Conservation (phyloP, 2,888 invertebrate species). For the Neria commutata region DNA sequence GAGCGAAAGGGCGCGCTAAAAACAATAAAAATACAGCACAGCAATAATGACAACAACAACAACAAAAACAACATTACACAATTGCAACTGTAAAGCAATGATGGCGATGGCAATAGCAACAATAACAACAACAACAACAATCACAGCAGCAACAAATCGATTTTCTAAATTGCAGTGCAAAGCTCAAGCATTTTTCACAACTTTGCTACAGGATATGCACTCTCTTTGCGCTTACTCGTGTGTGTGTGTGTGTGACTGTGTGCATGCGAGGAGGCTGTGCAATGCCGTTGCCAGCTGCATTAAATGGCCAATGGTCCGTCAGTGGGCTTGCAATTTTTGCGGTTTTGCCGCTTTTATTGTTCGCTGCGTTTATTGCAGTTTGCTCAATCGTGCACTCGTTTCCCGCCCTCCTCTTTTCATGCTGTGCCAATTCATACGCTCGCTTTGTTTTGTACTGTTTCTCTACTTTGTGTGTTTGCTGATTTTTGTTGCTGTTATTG, state of each 20-base stretch:
- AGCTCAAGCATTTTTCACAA: conserved; percentile 21
- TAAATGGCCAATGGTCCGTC: not conserved
- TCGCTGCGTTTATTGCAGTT: conserved; percentile 4
- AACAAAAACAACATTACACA: conserved; percentile 4
- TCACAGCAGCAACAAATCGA: conserved; percentile 42
- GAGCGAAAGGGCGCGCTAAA: conserved; percentile 10
- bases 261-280: no score
- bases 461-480: not conserved
- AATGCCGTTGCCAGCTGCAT: no score
- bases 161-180: conserved; percentile 52
- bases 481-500: not conserved
- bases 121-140: conserved; percentile 16
- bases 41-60: not conserved
- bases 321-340: conserved; percentile 2
- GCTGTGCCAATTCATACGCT: no score
- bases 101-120: conserved; percentile 23
- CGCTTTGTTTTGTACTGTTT: not conserved
- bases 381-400: no score
- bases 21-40: conserved; percentile 6
- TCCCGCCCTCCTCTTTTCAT: no score
- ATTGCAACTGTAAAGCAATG: no score
- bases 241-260: not conserved
- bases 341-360: not conserved
- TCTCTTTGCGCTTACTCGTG: not conserved
- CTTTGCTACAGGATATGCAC: not conserved